Evolutionary conservation across 1,140 invertebrate genomes (phyloP), one percentile per base, ranked within the genome.

Genomic region (Hydropsyche tenuis): DNA sequence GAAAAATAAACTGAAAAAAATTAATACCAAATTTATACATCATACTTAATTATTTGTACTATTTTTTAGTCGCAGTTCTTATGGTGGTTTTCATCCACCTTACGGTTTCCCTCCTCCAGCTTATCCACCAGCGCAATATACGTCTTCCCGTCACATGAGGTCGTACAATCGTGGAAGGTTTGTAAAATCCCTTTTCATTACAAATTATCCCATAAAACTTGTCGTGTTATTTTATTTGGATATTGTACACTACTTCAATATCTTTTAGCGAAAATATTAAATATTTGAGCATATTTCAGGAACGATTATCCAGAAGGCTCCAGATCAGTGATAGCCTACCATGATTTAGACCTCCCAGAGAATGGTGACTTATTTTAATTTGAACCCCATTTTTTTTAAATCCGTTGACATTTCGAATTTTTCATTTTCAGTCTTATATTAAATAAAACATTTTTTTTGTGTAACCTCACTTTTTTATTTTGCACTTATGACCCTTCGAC

Each of bases 291-390:
- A 64, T 81, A 83, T 89, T 88, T 78, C 88, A 89, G 88, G 86
- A 86, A 86, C 81, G 86, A 81, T 75, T 80, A 86, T 80, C 86
- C 88, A 80, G 85, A 88, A 80, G 84, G 85, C 69, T 86, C 88
- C 75, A 88, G 93, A 81, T 87, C 90, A 81, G 86, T 94, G 80
- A 87, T 94, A 85, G 90, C 88, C 82, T 94, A 94, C 88, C 89
- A 91, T 86, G 93, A 95, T 87, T 87, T 94, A 85, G 93, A 94
- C 86, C 91, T 91, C 79, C 91, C 90, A 81, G 92, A 93, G 82
- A 84, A 81, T 81, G 87, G 86, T 79, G 91, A 92, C 79, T 85
- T 89, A 82, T 90, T 48, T 22, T 68, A 22, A 48, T 27, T 4
- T 62, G 7, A 25, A 20, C 5, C 23, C 56, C 23, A 51, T 25